Evolutionary conservation across 2,888 invertebrate genomes (phyloP).

Genomic region (Apotomis capreana): DNA sequence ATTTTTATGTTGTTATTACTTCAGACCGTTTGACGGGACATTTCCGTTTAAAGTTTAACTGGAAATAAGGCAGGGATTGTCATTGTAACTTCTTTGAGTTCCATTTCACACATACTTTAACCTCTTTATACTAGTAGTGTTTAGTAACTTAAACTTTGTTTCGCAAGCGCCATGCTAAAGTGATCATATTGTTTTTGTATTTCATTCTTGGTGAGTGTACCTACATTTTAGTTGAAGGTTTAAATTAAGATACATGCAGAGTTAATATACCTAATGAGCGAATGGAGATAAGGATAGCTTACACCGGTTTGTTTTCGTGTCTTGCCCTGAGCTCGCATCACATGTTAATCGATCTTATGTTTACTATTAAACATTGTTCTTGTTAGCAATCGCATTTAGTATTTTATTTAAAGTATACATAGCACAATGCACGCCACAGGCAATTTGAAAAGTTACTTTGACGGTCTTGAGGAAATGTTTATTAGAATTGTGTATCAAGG

Average conservation of each 20-base stretch:
- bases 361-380: not conserved
- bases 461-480: not conserved
- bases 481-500: no score
- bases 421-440: no score
- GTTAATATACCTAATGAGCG: not conserved
- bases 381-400: not conserved
- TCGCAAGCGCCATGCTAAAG: not conserved
- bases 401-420: not conserved
- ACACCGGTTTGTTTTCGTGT: not conserved
- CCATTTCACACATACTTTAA: slow-evolving; percentile 3
- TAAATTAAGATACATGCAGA: not conserved
- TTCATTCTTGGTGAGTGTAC: not conserved
- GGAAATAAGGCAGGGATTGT: slow-evolving; percentile 27
- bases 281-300: no score
- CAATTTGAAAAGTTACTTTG: not conserved
- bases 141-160: not conserved
- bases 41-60: slow-evolving; percentile 48
- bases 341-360: not conserved
- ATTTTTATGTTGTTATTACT: slow-evolving; percentile 57
- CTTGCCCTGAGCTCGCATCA: not conserved
- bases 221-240: not conserved
- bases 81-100: slow-evolving; percentile 3
- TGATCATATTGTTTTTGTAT: not conserved
- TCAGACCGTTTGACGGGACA: slow-evolving; percentile 46
- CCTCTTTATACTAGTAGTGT: slow-evolving; percentile 12